Conservation (phyloP, 1,140 invertebrate genomes). For the Drosophila pruinosa region DNA sequence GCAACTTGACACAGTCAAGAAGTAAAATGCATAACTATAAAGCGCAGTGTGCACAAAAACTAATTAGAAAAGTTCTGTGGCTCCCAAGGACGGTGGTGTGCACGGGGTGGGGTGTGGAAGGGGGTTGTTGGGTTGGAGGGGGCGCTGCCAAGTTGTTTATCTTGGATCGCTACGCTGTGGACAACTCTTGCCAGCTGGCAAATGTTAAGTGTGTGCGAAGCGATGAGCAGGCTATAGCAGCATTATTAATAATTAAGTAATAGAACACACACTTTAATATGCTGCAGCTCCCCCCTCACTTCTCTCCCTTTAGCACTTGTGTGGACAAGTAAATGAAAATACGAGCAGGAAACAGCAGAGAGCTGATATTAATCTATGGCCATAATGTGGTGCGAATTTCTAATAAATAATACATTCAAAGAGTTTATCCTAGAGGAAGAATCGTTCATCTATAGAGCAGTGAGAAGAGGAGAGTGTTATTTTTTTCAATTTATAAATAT, state of each 20-base stretch:
- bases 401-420: slow-evolving; percentile 3
- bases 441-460: not conserved
- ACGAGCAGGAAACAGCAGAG: slow-evolving; percentile 13
- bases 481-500: too few relatives aligned
- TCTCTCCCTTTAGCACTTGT: not conserved
- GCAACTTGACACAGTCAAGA: slow-evolving; percentile 35
- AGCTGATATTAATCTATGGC: slow-evolving; percentile 16
- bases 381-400: slow-evolving; percentile 17
- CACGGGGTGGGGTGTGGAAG: not conserved
- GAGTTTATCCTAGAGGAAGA: not conserved
- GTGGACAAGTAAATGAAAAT: slow-evolving; percentile 32
- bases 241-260: slow-evolving; percentile 54
- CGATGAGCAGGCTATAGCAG: slow-evolving; percentile 26
- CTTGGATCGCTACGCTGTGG: slow-evolving; percentile 27
- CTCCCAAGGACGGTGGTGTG: not conserved
- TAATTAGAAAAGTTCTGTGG: slow-evolving; percentile 50
- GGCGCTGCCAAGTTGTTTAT: slow-evolving; percentile 22
- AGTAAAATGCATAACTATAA: slow-evolving; percentile 46
- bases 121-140: not conserved
- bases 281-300: not conserved
- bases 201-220: slow-evolving; percentile 21
- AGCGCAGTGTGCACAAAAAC: slow-evolving; percentile 45
- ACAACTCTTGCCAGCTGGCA: slow-evolving; percentile 22
- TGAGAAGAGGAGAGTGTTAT: too few relatives aligned
- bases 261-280: slow-evolving; percentile 44